Evolutionary conservation across 2,888 invertebrate genomes (phyloP).

Genomic region (Morpho deidamia): DNA sequence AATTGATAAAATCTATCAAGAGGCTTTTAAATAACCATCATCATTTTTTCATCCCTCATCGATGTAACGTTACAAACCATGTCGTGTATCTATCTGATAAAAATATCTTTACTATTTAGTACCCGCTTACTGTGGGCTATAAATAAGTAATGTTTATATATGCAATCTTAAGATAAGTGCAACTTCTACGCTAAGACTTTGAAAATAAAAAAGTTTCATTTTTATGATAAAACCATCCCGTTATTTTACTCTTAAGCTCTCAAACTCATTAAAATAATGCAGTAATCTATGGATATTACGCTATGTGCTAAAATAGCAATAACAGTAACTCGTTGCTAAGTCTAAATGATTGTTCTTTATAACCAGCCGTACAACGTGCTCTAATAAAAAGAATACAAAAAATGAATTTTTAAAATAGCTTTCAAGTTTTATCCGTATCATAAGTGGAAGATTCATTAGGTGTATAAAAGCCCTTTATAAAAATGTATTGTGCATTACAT

Average conservation of each 20-base stretch:
- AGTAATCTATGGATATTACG: constrained; percentile 16
- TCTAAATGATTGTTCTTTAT: constrained; percentile 16
- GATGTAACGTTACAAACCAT: no score
- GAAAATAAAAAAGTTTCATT: constrained; percentile 5
- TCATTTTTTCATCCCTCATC: no score
- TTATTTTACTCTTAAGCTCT: constrained; percentile 7
- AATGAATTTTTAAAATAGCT: constrained; percentile 5
- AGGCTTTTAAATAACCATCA: no score
- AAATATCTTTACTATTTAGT: no score
- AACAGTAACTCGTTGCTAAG: constrained; percentile 17
- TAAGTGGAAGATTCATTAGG: constrained; percentile 18
- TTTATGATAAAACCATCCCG: constrained; percentile 2
- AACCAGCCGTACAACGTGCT: constrained; percentile 4
- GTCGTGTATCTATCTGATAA: no score
- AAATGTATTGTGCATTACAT: constrained; percentile 17
- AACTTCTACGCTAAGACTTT: not conserved
- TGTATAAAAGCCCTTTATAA: constrained; percentile 17
- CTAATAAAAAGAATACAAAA: constrained; percentile 7
- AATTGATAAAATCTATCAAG: no score
- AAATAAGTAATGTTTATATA: no score
- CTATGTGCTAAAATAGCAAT: constrained; percentile 15
- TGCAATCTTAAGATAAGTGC: no score
- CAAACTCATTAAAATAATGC: constrained; percentile 14
- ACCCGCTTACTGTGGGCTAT: no score
- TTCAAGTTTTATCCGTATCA: constrained; percentile 19